A percentile compares a stretch with the other conserved stretches of the same genome.
phyloP scores from a whole-genome alignment of 2,797 vertebrate genomes.

The Catamblyrhynchus diadema region DNA sequence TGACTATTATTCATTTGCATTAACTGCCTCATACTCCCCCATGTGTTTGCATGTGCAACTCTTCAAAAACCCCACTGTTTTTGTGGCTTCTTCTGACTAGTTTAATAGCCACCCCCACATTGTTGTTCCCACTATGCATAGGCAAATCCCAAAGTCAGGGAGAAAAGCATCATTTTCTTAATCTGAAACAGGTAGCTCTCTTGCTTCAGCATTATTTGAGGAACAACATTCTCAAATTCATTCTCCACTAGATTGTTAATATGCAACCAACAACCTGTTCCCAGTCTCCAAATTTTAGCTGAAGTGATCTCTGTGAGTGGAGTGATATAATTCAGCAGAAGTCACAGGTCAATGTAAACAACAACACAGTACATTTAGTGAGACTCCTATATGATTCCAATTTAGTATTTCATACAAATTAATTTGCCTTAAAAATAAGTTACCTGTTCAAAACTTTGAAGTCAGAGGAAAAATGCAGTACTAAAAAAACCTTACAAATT shows the following conservation, averaged over 20 bases:
- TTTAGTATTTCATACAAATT: not conserved
- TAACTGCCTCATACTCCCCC: not conserved
- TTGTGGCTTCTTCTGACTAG: not conserved
- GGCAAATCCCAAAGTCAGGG: not conserved
- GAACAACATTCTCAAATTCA: not conserved
- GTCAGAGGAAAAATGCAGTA: not conserved
- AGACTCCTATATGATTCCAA: not conserved
- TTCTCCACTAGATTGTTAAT: not conserved
- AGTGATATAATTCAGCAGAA: not conserved
- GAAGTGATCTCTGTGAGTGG: not conserved
- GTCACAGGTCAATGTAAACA: not conserved
- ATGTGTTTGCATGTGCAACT: not conserved
- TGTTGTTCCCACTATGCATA: not conserved
- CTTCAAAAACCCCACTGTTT: not conserved
- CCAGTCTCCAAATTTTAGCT: not conserved
- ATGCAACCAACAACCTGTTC: not conserved
- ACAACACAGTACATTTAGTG: not conserved
- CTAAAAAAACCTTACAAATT: rapidly evolving
- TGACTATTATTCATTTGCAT: not conserved
- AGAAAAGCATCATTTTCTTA: not conserved
- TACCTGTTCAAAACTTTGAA: no score
- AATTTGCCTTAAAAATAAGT: not conserved
- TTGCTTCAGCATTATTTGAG: not conserved
- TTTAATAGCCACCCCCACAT: not conserved
- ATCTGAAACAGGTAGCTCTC: not conserved